phyloP scores from a whole-genome alignment of 2,888 invertebrate species.

The Phalera bucephala region DNA sequence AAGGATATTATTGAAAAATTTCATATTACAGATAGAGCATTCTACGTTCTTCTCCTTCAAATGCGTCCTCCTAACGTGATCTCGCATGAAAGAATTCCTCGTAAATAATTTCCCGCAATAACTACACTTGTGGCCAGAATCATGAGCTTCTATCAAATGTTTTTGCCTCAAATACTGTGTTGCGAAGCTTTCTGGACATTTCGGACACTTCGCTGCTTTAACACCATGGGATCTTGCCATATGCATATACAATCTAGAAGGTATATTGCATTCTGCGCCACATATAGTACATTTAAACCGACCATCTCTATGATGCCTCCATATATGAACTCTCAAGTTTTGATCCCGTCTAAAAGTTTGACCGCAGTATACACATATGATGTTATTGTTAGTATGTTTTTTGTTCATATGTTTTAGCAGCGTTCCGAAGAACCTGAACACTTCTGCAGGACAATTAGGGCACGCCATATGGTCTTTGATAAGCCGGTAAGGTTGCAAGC shows the following conservation, averaged over 20 bases:
- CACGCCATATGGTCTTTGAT: slow-evolving; percentile 71
- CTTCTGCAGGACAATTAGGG: slow-evolving; percentile 63
- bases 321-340: slow-evolving; percentile 70
- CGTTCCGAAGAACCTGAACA: slow-evolving; percentile 72
- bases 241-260: slow-evolving; percentile 72
- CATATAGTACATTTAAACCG: slow-evolving; percentile 70
- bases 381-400: slow-evolving; percentile 71
- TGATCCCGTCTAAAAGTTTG: slow-evolving; percentile 72
- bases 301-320: slow-evolving; percentile 71
- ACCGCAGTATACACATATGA: slow-evolving; percentile 74
- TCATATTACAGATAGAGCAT: slow-evolving; percentile 70
- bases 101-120: slow-evolving; percentile 72
- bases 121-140: slow-evolving; percentile 69
- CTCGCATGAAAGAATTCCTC: slow-evolving; percentile 66
- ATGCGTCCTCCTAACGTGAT: slow-evolving; percentile 68
- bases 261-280: slow-evolving; percentile 68
- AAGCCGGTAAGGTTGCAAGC: slow-evolving; percentile 65
- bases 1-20: slow-evolving; percentile 72
- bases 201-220: slow-evolving; percentile 70
- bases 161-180: slow-evolving; percentile 78
- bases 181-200: slow-evolving; percentile 71
- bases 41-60: slow-evolving; percentile 73
- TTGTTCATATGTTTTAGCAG: slow-evolving; percentile 72
- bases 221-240: slow-evolving; percentile 74
- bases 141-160: slow-evolving; percentile 79